Conservation (phyloP, 2,113 vertebrate species). For the Perccottus glenii region DNA sequence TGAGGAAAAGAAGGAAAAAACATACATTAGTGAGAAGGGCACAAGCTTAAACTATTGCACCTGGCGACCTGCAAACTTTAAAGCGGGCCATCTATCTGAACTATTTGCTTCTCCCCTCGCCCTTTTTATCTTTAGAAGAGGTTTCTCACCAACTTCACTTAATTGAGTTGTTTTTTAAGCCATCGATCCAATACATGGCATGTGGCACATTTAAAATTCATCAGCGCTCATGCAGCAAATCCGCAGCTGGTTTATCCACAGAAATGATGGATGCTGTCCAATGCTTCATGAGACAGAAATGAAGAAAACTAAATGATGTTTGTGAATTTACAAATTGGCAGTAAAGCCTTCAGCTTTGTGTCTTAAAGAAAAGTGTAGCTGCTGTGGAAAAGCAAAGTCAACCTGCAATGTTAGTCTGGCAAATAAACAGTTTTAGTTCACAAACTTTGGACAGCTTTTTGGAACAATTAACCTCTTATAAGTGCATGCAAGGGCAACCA, state of each 20-base stretch:
- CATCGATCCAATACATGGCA: not conserved
- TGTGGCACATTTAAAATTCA: not conserved
- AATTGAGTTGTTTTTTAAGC: not conserved
- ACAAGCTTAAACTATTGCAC: slow-evolving; percentile 11
- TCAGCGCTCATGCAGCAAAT: not conserved
- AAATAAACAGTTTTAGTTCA: no score
- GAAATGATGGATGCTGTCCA: not conserved
- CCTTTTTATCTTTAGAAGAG: no score
- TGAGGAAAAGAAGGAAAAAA: slow-evolving; percentile 14
- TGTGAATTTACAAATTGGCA: no score
- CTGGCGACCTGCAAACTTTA: slow-evolving; percentile 34
- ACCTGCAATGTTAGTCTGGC: no score
- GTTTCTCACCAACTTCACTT: not conserved
- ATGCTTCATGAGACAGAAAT: not conserved
- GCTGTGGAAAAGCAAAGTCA: no score
- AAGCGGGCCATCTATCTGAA: slow-evolving; percentile 31
- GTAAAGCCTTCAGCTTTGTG: no score
- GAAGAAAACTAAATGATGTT: not conserved
- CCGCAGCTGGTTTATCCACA: not conserved
- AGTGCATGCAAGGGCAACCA: no score
- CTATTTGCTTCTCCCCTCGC: slow-evolving; percentile 6
- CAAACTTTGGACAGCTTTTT: no score
- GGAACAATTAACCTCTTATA: no score
- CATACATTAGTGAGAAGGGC: slow-evolving; percentile 14
- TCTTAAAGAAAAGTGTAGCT: no score